These are phyloP conservation scores for Cephus pygmeus DNA, from an alignment of 2,888 invertebrate genomes.

Conservation along the genomic window DNA sequence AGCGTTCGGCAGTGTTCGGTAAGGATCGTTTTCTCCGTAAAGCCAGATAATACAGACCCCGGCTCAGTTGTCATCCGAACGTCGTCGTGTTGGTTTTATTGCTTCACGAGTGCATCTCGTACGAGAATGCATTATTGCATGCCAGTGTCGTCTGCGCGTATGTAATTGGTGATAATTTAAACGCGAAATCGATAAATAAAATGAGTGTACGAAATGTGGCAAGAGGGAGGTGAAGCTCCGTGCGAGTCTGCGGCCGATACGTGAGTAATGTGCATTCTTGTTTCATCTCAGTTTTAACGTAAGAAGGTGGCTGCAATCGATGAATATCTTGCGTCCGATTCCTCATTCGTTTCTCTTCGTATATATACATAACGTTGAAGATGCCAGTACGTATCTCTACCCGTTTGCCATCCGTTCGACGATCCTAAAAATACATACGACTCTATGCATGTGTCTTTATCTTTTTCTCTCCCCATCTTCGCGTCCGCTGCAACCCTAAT, in stretches of 20 bases:
- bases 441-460: conserved; percentile 34
- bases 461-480: conserved; percentile 9
- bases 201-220: conserved; percentile 57
- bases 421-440: conserved; percentile 35
- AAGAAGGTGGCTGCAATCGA: conserved; percentile 26
- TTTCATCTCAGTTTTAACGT: neutral
- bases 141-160: conserved; percentile 5
- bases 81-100: conserved; percentile 33
- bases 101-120: conserved; percentile 25
- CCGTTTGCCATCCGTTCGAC: neutral
- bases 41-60: conserved; percentile 24
- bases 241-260: conserved; percentile 51
- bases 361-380: neutral
- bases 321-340: conserved; percentile 14
- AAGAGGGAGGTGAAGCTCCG: conserved; percentile 58
- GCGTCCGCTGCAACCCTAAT: conserved; percentile 35
- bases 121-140: conserved; percentile 3
- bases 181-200: conserved; percentile 25
- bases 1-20: conserved; percentile 22
- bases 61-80: conserved; percentile 35
- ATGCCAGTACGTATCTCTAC: conserved; percentile 19
- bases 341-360: neutral
- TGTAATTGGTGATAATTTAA: conserved; percentile 8
- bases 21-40: conserved; percentile 12
- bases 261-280: conserved; percentile 42